These are phyloP conservation scores for Solea solea DNA, from an alignment of 2,113 vertebrate genomes.

Conservation along the genomic window DNA sequence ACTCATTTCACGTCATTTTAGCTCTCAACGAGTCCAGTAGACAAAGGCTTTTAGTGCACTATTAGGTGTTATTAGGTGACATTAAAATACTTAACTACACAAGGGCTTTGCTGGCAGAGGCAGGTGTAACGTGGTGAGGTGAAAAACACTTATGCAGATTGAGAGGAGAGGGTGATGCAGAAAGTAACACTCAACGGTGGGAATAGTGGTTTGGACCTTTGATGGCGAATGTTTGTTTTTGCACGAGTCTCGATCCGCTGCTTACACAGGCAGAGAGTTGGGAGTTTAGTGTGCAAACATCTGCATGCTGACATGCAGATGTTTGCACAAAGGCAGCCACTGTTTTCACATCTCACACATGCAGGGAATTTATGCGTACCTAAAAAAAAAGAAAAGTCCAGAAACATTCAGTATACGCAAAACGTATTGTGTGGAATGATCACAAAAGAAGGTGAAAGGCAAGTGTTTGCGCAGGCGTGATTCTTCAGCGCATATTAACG, in stretches of 20 bases:
- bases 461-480: background rate
- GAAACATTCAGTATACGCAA: background rate
- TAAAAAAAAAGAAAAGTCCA: background rate
- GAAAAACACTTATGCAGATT: conserved; percentile 35
- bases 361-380: background rate
- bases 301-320: background rate
- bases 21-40: conserved; percentile 16
- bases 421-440: background rate
- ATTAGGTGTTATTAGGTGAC: conserved; percentile 11
- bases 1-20: conserved; percentile 19
- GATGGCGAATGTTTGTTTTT: conserved; percentile 1
- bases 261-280: background rate
- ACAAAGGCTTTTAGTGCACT: conserved; percentile 49
- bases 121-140: conserved; percentile 7
- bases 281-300: conserved; percentile 7
- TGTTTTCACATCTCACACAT: background rate
- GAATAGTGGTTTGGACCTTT: background rate
- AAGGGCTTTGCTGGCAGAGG: conserved; percentile 22
- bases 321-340: background rate
- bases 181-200: background rate
- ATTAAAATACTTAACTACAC: conserved; percentile 47
- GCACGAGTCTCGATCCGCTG: background rate
- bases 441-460: background rate
- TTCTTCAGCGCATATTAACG: conserved; percentile 21
- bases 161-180: background rate